Evolutionary conservation across 2,888 invertebrate species (phyloP), one percentile per base, ranked within the genome.

Genomic region (Anagyrus pseudococci): DNA sequence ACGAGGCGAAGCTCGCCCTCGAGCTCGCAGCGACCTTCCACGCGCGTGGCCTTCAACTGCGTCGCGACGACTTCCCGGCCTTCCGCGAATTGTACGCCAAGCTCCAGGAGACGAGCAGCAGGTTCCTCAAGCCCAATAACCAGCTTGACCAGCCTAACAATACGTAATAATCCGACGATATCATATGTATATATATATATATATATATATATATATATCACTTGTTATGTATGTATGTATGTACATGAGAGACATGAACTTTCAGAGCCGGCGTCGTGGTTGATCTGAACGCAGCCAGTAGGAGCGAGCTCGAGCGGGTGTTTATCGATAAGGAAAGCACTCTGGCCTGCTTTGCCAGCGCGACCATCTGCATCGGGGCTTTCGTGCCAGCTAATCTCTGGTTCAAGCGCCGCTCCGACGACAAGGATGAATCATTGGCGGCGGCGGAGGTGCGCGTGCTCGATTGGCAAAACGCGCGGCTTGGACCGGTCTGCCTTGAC

Each of bases 331-430:
- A n/a, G n/a, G n/a, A n/a, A n/a, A n/a, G n/a, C n/a, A n/a, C n/a
- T n/a, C n/a, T n/a, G n/a, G n/a, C n/a, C n/a, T n/a, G n/a, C n/a
- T n/a, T n/a, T n/a, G n/a, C n/a, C n/a, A n/a, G n/a, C n/a, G n/a
- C n/a, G 13, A 77, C 74, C n/a, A 71, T 77, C 62, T 77, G 75
- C 53, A n/a, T n/a, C 75, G 77, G 54, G 77, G 77, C 33, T 61
- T 68, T 76, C 33, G 58, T 68, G 10, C 66, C 62, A 15, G 68
- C 68, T 29, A 75, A 73, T 58, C 67, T 77, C 23, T 69, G 74
- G 64, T 78, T 77, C 69, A 68, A 63, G 47, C 70, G 72, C 20
- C 7, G 4, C 8, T 13, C 17, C 23, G 47, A 6, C 58, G 56
- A 58, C 55, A 65, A 69, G 6, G 68, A 70, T 41, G 69, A 66